Percentiles rank a stretch among this genome's conserved stretches.
Evolutionary conservation across 2,113 vertebrate genomes (phyloP).

Genomic region (Grammatotria lemairii): DNA sequence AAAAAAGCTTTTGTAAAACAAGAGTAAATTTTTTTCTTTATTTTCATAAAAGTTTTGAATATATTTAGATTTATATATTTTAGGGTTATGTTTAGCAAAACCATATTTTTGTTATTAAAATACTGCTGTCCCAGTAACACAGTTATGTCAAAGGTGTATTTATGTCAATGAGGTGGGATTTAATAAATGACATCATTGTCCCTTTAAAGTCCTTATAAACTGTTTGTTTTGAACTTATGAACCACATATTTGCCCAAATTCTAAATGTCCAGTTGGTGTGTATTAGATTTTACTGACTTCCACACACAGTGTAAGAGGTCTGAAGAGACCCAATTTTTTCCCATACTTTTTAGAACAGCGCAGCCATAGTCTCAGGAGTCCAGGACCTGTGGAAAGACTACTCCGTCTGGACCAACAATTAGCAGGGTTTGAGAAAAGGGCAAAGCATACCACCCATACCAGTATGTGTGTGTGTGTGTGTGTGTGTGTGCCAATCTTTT

Average conservation of each 20-base stretch:
- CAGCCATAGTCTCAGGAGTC: not conserved
- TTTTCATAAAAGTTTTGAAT: rapidly evolving
- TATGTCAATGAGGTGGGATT: not conserved
- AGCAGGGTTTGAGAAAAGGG: not conserved
- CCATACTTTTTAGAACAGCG: not conserved
- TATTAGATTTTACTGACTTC: rapidly evolving
- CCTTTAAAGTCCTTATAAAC: not conserved
- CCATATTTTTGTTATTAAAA: rapidly evolving
- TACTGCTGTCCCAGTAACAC: rapidly evolving
- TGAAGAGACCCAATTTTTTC: rapidly evolving
- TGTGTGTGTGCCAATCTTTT: not conserved
- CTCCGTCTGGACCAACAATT: rapidly evolving
- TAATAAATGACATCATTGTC: rapidly evolving
- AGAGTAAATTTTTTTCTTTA: not conserved
- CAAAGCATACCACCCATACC: not conserved
- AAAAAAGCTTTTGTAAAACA: not conserved
- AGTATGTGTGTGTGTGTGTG: rapidly evolving
- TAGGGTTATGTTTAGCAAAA: not conserved
- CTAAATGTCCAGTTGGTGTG: not conserved
- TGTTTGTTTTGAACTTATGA: rapidly evolving
- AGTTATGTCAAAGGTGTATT: not conserved
- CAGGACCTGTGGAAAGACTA: not conserved
- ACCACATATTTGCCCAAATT: rapidly evolving
- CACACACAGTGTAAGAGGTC: rapidly evolving
- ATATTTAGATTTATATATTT: rapidly evolving